Base-by-base conservation (phyloP, 92 coral and sea anemone genomes). In the Palythoa heliodiscus region DNA sequence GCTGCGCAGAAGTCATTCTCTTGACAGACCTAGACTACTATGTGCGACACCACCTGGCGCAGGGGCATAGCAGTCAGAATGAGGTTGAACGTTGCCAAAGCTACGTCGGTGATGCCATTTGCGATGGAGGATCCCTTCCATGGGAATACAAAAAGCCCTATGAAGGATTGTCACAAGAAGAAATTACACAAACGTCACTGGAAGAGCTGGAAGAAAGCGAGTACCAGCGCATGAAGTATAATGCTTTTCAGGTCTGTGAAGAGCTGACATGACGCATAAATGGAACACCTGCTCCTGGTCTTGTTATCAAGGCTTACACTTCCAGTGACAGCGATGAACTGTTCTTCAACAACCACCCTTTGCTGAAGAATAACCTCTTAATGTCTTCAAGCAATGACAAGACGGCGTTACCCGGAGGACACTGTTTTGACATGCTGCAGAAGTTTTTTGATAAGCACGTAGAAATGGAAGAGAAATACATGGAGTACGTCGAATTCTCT, bases 251-350 rank as follows among this genome's bases (percentile, higher is more conserved):
- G 52, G 88, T 85, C 3, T 85, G 87, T 52, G 87, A 83, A 11
- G 87, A 83, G 47, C 71, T 83, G 17, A 83, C 87, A n/a, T n/a
- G 20, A 0, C 68, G 87, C 23, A 72, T 73, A 19, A 69, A 83
- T 17, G 87, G 87, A 10, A 70, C 87, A 20, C 55, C 73, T 57
- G 88, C 88, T 25, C 88, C 88, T 35, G 88, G n/a, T n/a, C n/a
- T n/a, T n/a, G n/a, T n/a, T n/a, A n/a, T n/a, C n/a, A 85, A 85
- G 78, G 88, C 88, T 24, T 85, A 58, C n/a, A 75, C 88, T 14
- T 85, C 88, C 4, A 39, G 29, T 39, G 63, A 61, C 70, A 37
- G 75, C 60, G 88, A 63, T 8, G 61, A 85, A 20, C 39, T 37
- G 43, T 85, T 85, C 39, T 85, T 85, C 60, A 85, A 71, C 43